phyloP scores from a whole-genome alignment of 2,888 invertebrate species.

The Hemaris fuciformis region DNA sequence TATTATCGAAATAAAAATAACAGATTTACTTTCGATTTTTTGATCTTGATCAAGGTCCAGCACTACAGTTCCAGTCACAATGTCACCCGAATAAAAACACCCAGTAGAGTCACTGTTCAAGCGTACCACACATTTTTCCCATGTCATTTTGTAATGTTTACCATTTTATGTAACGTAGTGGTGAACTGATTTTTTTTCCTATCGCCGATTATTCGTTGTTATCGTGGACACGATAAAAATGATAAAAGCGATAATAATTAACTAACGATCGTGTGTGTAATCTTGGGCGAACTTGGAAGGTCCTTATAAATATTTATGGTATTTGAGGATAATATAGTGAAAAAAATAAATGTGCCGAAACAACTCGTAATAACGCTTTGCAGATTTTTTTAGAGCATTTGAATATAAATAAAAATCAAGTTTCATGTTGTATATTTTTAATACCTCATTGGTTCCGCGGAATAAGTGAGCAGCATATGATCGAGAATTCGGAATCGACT shows the following conservation, averaged over 20 bases:
- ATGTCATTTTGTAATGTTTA: constrained; percentile 45
- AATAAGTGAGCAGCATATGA: too few species aligned
- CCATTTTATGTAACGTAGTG: constrained; percentile 16
- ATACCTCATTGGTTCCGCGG: too few species aligned
- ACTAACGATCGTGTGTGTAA: constrained; percentile 4
- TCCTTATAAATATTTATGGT: not conserved
- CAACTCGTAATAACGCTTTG: too few species aligned
- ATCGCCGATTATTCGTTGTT: not conserved
- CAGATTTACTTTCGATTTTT: constrained; percentile 56
- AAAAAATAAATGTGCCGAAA: not conserved
- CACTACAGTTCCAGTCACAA: constrained; percentile 64
- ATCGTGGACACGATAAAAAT: constrained; percentile 10
- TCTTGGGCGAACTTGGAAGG: not conserved
- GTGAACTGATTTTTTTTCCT: not conserved
- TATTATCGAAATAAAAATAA: not conserved
- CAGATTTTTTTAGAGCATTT: too few species aligned
- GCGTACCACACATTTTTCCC: constrained; percentile 52
- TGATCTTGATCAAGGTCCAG: constrained; percentile 55
- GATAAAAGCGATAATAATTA: constrained; percentile 16
- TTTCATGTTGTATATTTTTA: too few species aligned
- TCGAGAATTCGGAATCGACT: too few species aligned
- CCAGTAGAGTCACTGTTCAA: constrained; percentile 61
- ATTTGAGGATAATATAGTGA: not conserved
- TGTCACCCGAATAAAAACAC: constrained; percentile 63
- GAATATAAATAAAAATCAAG: too few species aligned